These are phyloP conservation scores for Ladona fulva DNA, from an alignment of 1,140 invertebrate species.

Conservation along the genomic window DNA sequence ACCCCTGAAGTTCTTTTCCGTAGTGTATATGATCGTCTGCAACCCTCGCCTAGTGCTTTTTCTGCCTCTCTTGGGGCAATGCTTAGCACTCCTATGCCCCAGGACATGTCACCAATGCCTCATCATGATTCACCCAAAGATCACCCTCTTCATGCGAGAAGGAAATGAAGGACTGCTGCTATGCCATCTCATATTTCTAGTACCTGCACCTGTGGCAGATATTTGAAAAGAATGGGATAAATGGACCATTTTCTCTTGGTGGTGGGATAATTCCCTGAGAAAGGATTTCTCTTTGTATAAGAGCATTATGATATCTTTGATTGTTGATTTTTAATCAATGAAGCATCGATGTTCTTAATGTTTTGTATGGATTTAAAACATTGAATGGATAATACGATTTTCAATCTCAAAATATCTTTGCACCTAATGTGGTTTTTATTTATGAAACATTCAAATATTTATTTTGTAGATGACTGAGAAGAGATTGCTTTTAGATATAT, in stretches of 20 bases:
- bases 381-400: too few relatives aligned
- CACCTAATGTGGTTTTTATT: too few relatives aligned
- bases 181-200: neutral
- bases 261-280: neutral
- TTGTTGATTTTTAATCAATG: neutral
- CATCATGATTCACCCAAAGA: neutral
- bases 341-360: neutral
- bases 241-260: neutral
- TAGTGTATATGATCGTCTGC: constrained; percentile 21
- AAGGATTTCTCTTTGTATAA: neutral
- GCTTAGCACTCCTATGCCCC: neutral
- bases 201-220: neutral
- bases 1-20: constrained; percentile 22
- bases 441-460: too few relatives aligned
- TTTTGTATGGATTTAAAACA: neutral
- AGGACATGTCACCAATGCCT: neutral
- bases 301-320: neutral
- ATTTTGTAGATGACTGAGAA: too few relatives aligned
- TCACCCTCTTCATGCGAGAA: neutral
- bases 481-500: too few relatives aligned
- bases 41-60: neutral
- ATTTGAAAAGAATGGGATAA: neutral
- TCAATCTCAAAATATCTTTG: too few relatives aligned
- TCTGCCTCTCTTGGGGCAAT: neutral
- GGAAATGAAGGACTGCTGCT: neutral